These are phyloP conservation scores for Oconnorella tubifera DNA, from an alignment of 2,888 invertebrate genomes.

Conservation along the genomic window DNA sequence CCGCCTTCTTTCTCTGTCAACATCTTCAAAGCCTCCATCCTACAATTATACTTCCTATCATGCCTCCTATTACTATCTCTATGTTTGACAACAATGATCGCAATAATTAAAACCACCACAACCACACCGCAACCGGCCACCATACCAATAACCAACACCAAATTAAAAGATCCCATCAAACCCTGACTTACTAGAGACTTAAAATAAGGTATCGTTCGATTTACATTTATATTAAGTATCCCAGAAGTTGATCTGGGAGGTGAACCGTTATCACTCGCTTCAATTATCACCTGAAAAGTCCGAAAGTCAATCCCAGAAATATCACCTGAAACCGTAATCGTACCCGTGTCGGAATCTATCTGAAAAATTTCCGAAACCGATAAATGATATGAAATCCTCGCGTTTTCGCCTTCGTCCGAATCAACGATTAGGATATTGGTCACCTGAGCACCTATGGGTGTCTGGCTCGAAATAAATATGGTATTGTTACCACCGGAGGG, in stretches of 20 bases:
- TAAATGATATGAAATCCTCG: constrained; percentile 18
- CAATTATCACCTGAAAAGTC: constrained; percentile 8
- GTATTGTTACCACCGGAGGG: constrained; percentile 27
- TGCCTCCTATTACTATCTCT: constrained; percentile 23
- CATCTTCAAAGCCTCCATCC: constrained; percentile 31
- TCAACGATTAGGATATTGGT: constrained; percentile 23
- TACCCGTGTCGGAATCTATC: constrained; percentile 10
- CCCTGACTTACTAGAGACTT: not conserved
- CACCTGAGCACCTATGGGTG: constrained; percentile 23
- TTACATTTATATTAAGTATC: constrained; percentile 24
- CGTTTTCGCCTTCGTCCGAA: constrained; percentile 27
- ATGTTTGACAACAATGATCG: constrained; percentile 27
- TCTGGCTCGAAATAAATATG: constrained; percentile 22
- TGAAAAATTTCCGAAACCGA: not conserved
- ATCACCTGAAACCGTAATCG: constrained; percentile 5
- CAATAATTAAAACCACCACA: constrained; percentile 21
- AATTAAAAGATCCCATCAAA: constrained; percentile 15
- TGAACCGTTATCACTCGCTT: constrained; percentile 13
- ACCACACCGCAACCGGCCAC: constrained; percentile 29
- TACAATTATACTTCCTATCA: constrained; percentile 31
- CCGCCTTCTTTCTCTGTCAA: constrained; percentile 18
- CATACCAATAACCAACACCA: constrained; percentile 27
- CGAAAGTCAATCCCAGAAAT: constrained; percentile 2
- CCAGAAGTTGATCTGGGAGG: constrained; percentile 9
- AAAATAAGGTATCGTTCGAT: constrained; percentile 22